Conservation (phyloP, 2,888 invertebrate species). For the Idaea dimidiata region DNA sequence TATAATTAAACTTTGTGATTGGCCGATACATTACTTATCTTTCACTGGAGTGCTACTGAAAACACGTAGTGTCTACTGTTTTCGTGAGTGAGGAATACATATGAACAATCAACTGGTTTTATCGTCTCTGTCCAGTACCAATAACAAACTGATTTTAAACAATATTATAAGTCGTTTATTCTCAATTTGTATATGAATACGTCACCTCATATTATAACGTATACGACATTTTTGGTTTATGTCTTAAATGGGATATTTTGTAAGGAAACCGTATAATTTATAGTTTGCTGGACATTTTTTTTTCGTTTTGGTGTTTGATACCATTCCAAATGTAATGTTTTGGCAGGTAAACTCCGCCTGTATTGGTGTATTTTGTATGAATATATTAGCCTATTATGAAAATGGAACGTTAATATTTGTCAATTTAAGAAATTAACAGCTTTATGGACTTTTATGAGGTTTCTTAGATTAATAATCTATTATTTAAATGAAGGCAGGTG, state of each 20-base stretch:
- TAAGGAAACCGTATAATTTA: neutral
- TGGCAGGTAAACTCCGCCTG: neutral
- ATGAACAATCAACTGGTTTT: too few species aligned
- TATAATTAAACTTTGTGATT: too few species aligned
- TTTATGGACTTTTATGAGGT: neutral
- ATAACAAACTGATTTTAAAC: neutral
- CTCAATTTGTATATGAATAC: neutral
- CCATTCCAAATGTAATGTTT: neutral
- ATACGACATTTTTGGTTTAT: neutral
- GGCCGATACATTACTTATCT: too few species aligned
- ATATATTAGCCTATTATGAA: neutral
- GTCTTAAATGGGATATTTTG: neutral
- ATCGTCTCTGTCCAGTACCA: neutral
- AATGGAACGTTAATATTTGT: neutral
- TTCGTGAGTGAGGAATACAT: too few species aligned
- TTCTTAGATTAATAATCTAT: neutral
- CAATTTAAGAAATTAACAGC: constrained; percentile 1
- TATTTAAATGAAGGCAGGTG: neutral
- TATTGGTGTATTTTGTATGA: neutral
- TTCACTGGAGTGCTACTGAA: too few species aligned
- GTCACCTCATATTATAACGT: neutral
- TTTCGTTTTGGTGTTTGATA: neutral
- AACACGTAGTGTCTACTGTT: too few species aligned
- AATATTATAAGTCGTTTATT: neutral
- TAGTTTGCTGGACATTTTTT: neutral